Conservation (phyloP, 2,113 vertebrate genomes). For the Calonectris borealis region DNA sequence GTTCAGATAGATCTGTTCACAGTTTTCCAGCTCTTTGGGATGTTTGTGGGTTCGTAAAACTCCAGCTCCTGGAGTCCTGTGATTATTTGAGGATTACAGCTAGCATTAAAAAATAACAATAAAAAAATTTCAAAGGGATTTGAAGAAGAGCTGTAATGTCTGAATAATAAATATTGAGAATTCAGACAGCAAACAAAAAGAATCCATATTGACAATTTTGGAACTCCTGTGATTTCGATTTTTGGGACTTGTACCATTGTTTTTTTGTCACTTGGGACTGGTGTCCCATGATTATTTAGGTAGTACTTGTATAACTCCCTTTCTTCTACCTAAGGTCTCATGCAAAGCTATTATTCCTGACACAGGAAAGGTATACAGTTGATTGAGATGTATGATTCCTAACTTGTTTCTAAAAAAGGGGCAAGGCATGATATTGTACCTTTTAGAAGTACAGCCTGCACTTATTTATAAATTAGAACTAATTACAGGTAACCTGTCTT, state of each 20-base stretch:
- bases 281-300: neutral
- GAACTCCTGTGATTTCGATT: neutral
- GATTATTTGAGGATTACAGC: neutral
- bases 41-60: neutral
- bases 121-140: neutral
- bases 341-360: neutral
- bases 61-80: neutral
- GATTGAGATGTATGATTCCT: conserved; percentile 16
- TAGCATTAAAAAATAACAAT: neutral
- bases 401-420: conserved; percentile 43
- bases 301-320: neutral
- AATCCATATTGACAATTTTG: neutral
- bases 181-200: neutral
- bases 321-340: neutral
- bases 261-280: neutral
- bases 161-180: neutral
- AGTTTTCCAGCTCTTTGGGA: neutral
- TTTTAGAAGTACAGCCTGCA: conserved; percentile 68
- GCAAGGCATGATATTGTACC: conserved; percentile 51
- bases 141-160: neutral
- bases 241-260: neutral
- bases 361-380: neutral
- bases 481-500: conserved; percentile 76
- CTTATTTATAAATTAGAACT: conserved; percentile 77
- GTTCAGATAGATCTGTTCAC: neutral